Evolutionary conservation across 2,888 invertebrate genomes (phyloP).

Genomic region (Diarsia mendica): DNA sequence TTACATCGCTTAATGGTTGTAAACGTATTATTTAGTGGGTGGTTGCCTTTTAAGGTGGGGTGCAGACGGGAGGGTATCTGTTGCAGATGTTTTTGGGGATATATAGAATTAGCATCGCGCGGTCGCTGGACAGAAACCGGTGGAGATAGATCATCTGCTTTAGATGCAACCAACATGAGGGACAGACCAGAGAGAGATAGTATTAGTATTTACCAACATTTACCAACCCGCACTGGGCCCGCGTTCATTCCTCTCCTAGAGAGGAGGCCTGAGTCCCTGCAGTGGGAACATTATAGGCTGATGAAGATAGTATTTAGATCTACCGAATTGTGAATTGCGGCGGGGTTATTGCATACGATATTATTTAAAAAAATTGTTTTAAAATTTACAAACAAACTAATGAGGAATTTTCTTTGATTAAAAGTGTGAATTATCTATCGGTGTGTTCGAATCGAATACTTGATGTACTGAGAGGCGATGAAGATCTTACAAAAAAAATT

Average conservation of each 20-base stretch:
- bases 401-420: neutral
- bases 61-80: slow-evolving; percentile 20
- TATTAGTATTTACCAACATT: too few species aligned
- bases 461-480: neutral
- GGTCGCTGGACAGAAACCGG: too few species aligned
- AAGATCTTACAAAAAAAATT: too few species aligned
- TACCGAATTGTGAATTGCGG: neutral
- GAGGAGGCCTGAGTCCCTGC: too few species aligned
- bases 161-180: too few species aligned
- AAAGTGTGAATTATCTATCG: too few species aligned
- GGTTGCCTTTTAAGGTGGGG: slow-evolving; percentile 24
- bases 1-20: slow-evolving; percentile 65
- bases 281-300: too few species aligned
- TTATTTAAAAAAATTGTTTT: neutral
- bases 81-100: neutral
- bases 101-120: too few species aligned
- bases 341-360: neutral
- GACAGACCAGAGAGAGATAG: too few species aligned
- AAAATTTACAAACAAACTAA: neutral
- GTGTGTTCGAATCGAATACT: neutral
- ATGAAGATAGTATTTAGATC: neutral
- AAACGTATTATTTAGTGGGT: slow-evolving; percentile 62
- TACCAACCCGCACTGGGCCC: too few species aligned
- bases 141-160: too few species aligned
- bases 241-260: too few species aligned